Conservation (phyloP, 2,797 vertebrate genomes). For the Coranthus polyacanthus region DNA sequence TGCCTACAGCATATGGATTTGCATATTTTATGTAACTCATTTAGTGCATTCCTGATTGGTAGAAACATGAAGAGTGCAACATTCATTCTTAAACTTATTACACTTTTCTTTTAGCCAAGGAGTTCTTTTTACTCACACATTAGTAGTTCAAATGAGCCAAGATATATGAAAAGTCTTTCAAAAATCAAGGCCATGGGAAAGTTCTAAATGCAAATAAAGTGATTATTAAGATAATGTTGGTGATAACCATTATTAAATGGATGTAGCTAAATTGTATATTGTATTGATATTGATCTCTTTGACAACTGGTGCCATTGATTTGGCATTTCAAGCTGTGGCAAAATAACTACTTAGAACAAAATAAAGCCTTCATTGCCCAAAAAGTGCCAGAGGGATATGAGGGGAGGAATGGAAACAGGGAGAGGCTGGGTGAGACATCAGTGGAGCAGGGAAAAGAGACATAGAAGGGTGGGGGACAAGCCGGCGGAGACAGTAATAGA, state of each 20-base stretch:
- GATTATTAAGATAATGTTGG: no score
- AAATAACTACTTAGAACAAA: not conserved
- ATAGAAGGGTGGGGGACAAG: not conserved
- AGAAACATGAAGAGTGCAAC: not conserved
- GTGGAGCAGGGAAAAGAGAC: constrained; percentile 10
- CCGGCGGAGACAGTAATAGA: constrained; percentile 9
- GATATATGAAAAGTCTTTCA: no score
- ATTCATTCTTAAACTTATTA: not conserved
- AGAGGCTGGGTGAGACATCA: constrained; percentile 10
- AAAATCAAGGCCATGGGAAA: no score
- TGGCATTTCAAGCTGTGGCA: not conserved
- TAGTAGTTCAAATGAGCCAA: no score
- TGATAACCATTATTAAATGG: no score
- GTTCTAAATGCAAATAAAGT: no score
- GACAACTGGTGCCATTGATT: not conserved
- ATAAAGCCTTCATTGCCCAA: not conserved
- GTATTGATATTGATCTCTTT: no score
- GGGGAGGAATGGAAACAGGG: constrained; percentile 6
- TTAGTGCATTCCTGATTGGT: constrained; percentile 12
- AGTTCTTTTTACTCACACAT: no score
- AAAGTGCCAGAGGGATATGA: constrained; percentile 11
- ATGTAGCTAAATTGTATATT: no score
- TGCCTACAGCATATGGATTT: not conserved
- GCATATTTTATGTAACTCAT: constrained; percentile 21
- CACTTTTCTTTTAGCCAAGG: not conserved